Percentiles rank a stretch among this genome's conserved stretches.
These are phyloP conservation scores for Drosophila punjabiensis DNA, from an alignment of 1,140 invertebrate species.

Conservation along the genomic window DNA sequence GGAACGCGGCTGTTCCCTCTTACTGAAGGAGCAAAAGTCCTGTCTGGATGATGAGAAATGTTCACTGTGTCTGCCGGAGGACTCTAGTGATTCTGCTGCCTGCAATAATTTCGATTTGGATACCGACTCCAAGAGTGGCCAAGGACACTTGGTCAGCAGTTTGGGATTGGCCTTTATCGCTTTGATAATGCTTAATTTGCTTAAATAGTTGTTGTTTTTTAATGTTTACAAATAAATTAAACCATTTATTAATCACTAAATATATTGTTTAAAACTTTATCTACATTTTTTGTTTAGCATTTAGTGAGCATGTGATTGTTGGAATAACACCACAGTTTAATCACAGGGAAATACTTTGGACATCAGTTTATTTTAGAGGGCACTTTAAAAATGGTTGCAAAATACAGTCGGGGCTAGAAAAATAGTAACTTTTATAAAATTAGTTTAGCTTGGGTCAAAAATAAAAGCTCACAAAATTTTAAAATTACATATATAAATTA, in stretches of 20 bases:
- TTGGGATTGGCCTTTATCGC: conserved; percentile 36
- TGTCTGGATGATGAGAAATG: conserved; percentile 61
- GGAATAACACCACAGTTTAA: conserved; percentile 25
- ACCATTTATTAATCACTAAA: conserved; percentile 9
- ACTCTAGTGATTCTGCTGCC: conserved; percentile 34
- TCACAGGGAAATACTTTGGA: conserved; percentile 5
- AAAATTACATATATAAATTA: too few species aligned
- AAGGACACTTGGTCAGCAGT: conserved; percentile 24
- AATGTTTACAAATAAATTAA: conserved; percentile 31
- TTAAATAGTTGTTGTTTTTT: conserved; percentile 19
- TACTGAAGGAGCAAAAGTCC: conserved; percentile 54
- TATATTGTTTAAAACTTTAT: conserved; percentile 10
- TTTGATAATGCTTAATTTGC: conserved; percentile 25
- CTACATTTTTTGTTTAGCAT: conserved; percentile 10
- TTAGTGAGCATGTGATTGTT: conserved; percentile 41
- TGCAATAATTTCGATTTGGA: conserved; percentile 66
- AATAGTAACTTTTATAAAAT: too few species aligned
- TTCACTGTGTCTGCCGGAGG: conserved; percentile 63
- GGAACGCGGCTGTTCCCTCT: conserved; percentile 63
- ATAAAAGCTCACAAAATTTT: too few species aligned
- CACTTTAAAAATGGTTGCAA: conserved; percentile 1
- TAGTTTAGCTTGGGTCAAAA: too few species aligned
- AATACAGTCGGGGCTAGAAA: not conserved
- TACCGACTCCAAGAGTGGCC: conserved; percentile 11
- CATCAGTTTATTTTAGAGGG: conserved; percentile 16